Base-by-base conservation (phyloP, 2,797 vertebrate genomes). In the Tympanoctomys barrerae region DNA sequence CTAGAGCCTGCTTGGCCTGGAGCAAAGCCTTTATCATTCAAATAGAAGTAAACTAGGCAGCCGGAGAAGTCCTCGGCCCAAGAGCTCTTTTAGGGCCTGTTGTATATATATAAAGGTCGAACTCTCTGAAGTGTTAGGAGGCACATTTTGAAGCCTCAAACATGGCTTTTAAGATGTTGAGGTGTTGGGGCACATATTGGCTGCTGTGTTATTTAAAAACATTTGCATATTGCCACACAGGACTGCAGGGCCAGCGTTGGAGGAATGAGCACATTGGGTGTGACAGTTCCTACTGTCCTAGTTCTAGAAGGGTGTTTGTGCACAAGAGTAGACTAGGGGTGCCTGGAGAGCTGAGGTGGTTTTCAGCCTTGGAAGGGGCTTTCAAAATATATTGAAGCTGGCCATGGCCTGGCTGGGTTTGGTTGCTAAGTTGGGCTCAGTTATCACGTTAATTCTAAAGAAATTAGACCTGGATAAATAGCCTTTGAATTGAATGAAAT, bases 381-480 rank as follows among this genome's bases (percentile, higher is more conserved):
- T 33, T 62, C 70, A 78, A 61, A 83, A 83, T 91, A 71, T 49
- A 68, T 89, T 97, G 49, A 92, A 68, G 11, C 22, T 19, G 0
- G 33, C 68, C 82, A 96, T 75, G 68, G 57, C 86, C 89, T 89
- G 61, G 24, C 89, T 89, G 94, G 61, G 59, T 97, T 92, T 87
- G 52, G 94, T 97, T 95, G 94, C 89, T 96, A 98, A 95, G 94
- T 88, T 73, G 94, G 87, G 92, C 93, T 97, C 95, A 92, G 87
- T 95, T 97, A 96, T 75, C 66, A 89, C 52, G 9, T 94, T 93
- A 96, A 94, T 97, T 95, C 95, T 96, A 96, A 91, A 96, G 96
- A 97, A 97, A 97, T 95, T 33, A 97, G 92, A 98, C 95, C 95
- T 89, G 95, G 89, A 92, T 94, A 97, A 95, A 93, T 92, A 93